phyloP scores from a whole-genome alignment of 2,797 vertebrate species.

The Neomorphus geoffroyi region DNA sequence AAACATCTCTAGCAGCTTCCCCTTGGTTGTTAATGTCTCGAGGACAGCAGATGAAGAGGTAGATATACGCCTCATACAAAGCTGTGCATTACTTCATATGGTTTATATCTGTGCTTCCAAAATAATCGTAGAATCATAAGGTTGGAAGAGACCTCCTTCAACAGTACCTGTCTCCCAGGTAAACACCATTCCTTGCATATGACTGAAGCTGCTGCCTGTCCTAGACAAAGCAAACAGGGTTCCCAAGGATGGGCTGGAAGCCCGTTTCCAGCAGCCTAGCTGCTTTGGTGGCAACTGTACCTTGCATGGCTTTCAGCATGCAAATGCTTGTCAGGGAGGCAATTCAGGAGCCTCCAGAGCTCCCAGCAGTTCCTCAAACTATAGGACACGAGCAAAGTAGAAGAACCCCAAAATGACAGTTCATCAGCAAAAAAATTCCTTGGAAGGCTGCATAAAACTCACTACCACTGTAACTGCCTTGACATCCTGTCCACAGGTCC shows the following conservation, averaged over 20 bases:
- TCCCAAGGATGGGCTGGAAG: not conserved
- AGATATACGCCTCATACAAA: not conserved
- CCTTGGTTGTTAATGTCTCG: not conserved
- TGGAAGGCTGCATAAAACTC: not conserved
- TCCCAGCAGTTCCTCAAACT: not conserved
- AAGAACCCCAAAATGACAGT: not conserved
- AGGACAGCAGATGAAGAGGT: not conserved
- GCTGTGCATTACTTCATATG: not conserved
- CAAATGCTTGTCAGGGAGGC: not conserved
- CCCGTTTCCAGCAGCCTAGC: not conserved
- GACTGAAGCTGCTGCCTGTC: not conserved
- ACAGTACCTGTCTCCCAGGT: too few relatives aligned
- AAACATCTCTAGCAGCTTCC: not conserved
- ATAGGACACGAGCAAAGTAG: accelerated
- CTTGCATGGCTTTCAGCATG: not conserved
- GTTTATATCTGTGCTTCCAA: not conserved
- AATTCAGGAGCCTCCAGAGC: not conserved
- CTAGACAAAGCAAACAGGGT: not conserved
- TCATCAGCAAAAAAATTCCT: not conserved
- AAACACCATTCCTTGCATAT: not conserved
- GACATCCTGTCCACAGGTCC: not conserved
- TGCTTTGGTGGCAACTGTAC: not conserved
- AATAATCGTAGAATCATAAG: too few relatives aligned
- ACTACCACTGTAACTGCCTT: not conserved
- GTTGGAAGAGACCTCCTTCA: too few relatives aligned